Base-by-base conservation (phyloP, 2,113 vertebrate genomes). In the Brachirus orientalis region DNA sequence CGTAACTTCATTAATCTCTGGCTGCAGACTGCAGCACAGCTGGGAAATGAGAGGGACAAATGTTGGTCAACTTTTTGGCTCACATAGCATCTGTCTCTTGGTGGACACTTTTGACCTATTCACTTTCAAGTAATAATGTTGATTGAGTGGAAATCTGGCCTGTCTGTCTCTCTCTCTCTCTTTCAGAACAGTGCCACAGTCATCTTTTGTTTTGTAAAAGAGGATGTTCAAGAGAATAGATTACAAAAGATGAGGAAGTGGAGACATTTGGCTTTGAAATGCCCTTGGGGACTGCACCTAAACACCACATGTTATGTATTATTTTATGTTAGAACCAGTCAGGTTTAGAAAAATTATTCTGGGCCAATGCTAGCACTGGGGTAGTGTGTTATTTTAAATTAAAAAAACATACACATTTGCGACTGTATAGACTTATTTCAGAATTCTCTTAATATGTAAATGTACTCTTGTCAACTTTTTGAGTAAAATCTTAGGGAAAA, bases 1-100 rank as follows among this genome's bases (percentile, higher is more conserved):
- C n/a, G 7, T 17, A 38, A 38, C 45, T 66, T 65, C 13, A 65
- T 79, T 52, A 60, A 56, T 48, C 17, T 66, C 36, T 50, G 52
- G 50, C 53, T 52, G 8, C 63, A 69, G 61, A 60, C 44, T 14
- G 7, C 18, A 22, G 44, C 28, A 35, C 69, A 66, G 76, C 62
- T 82, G 63, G 74, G 37, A 47, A 61, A 17, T 0, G 18, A 36
- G 28, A 13, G 16, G 8, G 0, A n/a, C n/a, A n/a, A n/a, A n/a
- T n/a, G n/a, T n/a, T n/a, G n/a, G 3, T 28, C 28, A 28, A 28
- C n/a, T 53, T 22, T 54, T 7, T n/a, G n/a, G n/a, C 62, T 48
- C 43, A 73, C 19, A 14, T 18, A 64, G 14, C 62, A 64, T 40
- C 57, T 52, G 60, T 20, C 33, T 18, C 44, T 20, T 52, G 46